Evolutionary conservation across 2,888 invertebrate species (phyloP), one percentile per base, ranked within the genome.

Genomic region (Mechanitis mazaeus): DNA sequence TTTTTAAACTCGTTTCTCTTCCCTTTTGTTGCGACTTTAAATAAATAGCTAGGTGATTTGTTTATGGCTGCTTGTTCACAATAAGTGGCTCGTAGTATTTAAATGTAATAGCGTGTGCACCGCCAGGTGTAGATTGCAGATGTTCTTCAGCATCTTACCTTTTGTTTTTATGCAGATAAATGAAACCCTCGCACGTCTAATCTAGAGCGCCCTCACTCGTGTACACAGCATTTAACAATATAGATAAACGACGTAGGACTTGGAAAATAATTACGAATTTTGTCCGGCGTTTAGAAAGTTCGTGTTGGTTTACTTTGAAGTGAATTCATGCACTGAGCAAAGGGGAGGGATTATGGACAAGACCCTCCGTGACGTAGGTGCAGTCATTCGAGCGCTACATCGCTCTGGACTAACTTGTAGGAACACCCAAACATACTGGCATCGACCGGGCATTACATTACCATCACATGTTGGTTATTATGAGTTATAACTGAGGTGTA

Each of bases 281-380:
- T 60, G 61, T 59, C 65, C 63, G 55, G 63, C 54, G 72, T 76
- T 78, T 76, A 74, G 73, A 69, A 76, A 80, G 80, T 80, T 80
- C 76, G 76, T 80, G 79, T 82, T 80, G 78, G 82, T 83, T 79
- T 75, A 75, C 85, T 87, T 87, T 87, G 86, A 87, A 84, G 85
- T 85, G 76, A 79, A 76, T 71, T 73, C 75, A 79, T 77, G 77
- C 78, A 73, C 72, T 71, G 66, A 70, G 75, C 72, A 73, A 75
- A 75, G 75, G 78, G 77, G 78, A 75, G 69, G 73, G 76, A 71
- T 77, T 77, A 79, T 78, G 75, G 78, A 77, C 76, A 73, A 74
- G 75, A 75, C 78, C 80, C 83, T 81, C 81, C 77, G 77, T 77
- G 77, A 76, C 77, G 76, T 73, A 72, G 77, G 74, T 81, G 81